Base-by-base conservation (phyloP, 1,140 invertebrate species). In the Trichonephila clavata region DNA sequence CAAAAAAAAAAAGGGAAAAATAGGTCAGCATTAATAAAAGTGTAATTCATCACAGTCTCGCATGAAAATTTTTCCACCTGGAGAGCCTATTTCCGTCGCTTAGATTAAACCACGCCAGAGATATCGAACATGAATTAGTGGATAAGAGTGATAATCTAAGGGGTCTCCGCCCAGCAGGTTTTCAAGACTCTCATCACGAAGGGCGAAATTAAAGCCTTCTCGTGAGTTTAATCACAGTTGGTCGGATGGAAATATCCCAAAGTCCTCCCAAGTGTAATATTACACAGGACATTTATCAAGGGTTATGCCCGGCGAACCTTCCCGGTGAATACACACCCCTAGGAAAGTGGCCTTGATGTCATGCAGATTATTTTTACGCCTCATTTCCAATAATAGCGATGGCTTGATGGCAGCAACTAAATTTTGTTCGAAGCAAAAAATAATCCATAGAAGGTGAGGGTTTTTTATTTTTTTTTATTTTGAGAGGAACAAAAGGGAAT, bases 341-440 rank as follows among this genome's bases (percentile, higher is more conserved):
- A 84, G 43, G 81, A 84, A 57, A 21, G 20, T 27, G 84, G 21
- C 59, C 59, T 61, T 86, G 84, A 27, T 71, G 32, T 5, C 27
- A 80, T 90, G 88, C 21, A 80, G 50, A 90, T 90, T 90, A 80
- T 90, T 90, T 90, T 80, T 32, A 90, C 68, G 88, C 88, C 88
- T 71, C 71, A 90, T 90, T 63, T 24, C 20, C 20, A 13, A 20
- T 27, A 27, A 86, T 63, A 86, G 18, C 59, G 27, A 20, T n/a
- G 24, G 24, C n/a, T 27, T 24, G 27, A 10, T 27, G 68, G 68
- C 68, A 71, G 24, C 27, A n/a, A 20, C n/a, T 65, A 65, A 65
- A 65, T 65, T 65, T n/a, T 65, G 63, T 65, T 65, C 63, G 8
- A n/a, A 65, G 20, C 21, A 10, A n/a, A 20, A 65, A 65, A 24